phyloP scores from a whole-genome alignment of 2,797 vertebrate species.

The Orientallactaga sibirica region DNA sequence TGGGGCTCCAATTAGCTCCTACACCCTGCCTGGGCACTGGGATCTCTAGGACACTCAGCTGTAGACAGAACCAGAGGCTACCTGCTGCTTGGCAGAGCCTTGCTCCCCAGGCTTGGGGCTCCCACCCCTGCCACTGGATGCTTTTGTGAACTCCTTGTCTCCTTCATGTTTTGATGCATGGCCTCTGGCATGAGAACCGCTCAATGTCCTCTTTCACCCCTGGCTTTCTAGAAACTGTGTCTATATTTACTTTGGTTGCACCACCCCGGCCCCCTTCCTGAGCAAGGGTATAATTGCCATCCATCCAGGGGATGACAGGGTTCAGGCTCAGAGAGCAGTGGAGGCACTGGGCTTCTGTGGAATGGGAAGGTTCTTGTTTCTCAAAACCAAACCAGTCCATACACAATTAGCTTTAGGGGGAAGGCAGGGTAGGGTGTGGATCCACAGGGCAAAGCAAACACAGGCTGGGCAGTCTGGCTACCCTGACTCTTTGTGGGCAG shows the following conservation, averaged over 20 bases:
- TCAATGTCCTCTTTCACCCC: conserved; percentile 78
- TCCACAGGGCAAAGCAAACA: conserved; percentile 30
- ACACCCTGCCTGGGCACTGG: not conserved
- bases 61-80: not conserved
- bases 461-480: not conserved
- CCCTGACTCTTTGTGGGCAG: conserved; percentile 36
- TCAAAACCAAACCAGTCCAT: conserved; percentile 65
- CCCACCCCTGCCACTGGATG: not conserved
- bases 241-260: conserved; percentile 76
- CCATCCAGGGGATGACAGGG: conserved; percentile 73
- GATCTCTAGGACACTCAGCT: not conserved
- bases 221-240: conserved; percentile 82
- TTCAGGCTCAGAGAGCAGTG: conserved; percentile 40
- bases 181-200: conserved; percentile 64
- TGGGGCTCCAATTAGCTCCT: not conserved
- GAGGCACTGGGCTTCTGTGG: conserved; percentile 40
- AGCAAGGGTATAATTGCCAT: conserved; percentile 73
- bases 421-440: conserved; percentile 25
- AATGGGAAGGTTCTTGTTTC: conserved; percentile 66
- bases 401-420: conserved; percentile 39
- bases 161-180: conserved; percentile 67
- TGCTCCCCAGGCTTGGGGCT: not conserved
- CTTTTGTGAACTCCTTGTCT: conserved; percentile 58
- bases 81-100: not conserved
- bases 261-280: conserved; percentile 62